phyloP scores from a whole-genome alignment of 2,797 vertebrate species.

The Anguilla megastoma region DNA sequence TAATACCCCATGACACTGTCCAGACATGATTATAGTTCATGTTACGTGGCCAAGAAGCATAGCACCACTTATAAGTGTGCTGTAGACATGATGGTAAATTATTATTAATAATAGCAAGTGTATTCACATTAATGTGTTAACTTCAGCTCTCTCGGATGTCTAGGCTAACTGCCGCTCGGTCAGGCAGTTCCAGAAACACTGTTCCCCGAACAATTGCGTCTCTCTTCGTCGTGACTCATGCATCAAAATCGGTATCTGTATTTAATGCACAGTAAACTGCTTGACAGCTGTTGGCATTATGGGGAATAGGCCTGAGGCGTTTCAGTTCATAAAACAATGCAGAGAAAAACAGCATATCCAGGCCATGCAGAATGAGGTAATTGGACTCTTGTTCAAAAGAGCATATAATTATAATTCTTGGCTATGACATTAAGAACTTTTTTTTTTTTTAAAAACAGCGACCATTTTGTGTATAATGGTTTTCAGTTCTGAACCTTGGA shows the following conservation, averaged over 20 bases:
- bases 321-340: background rate
- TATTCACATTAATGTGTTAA: background rate
- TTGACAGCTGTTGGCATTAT: background rate
- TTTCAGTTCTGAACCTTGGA: background rate
- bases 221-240: background rate
- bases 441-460: background rate
- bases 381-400: background rate
- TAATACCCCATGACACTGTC: background rate
- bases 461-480: background rate
- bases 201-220: background rate
- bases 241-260: background rate
- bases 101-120: background rate
- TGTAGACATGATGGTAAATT: background rate
- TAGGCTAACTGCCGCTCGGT: background rate
- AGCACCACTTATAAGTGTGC: background rate
- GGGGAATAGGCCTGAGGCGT: background rate
- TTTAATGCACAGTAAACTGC: background rate
- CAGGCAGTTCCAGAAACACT: background rate
- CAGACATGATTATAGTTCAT: background rate
- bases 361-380: background rate
- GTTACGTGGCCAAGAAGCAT: background rate
- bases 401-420: background rate
- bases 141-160: background rate
- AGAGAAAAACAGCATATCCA: background rate
- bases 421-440: background rate